A percentile compares a stretch with the other conserved stretches of the same genome.
phyloP scores from a whole-genome alignment of 2,888 invertebrate genomes.

The Endotricha flammealis region DNA sequence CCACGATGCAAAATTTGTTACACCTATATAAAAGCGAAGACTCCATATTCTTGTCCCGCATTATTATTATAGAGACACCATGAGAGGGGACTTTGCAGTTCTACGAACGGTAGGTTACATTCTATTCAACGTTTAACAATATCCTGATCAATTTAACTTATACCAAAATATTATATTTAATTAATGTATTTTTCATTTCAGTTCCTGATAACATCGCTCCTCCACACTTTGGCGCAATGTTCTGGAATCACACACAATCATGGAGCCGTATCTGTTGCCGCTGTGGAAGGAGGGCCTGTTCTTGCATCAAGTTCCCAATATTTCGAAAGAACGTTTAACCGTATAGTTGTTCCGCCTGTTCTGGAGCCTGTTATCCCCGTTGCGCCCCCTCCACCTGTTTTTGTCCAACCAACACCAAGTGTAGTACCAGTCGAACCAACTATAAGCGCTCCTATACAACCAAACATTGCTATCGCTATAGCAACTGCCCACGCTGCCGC shows the following conservation, averaged over 20 bases:
- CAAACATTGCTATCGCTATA: constrained; percentile 62
- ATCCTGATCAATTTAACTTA: too few species aligned
- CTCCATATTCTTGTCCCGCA: constrained; percentile 65
- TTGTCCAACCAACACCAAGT: constrained; percentile 24
- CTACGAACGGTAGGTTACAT: constrained; percentile 47
- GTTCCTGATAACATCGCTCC: constrained; percentile 44
- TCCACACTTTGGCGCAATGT: constrained; percentile 37
- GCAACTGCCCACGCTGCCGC: constrained; percentile 67
- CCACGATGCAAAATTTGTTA: constrained; percentile 74
- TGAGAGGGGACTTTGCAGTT: constrained; percentile 52
- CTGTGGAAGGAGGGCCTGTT: constrained; percentile 57
- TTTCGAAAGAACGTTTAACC: constrained; percentile 81
- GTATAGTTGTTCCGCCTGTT: constrained; percentile 49
- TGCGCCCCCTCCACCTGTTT: constrained; percentile 30
- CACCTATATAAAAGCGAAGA: constrained; percentile 74
- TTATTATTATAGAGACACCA: constrained; percentile 58
- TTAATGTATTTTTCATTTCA: constrained; percentile 27
- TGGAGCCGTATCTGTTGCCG: constrained; percentile 20
- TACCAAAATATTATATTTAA: too few species aligned
- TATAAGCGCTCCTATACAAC: constrained; percentile 37
- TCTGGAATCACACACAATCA: constrained; percentile 43
- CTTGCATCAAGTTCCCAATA: constrained; percentile 84
- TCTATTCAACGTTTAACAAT: too few species aligned
- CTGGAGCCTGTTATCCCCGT: constrained; percentile 30
- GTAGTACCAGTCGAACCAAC: constrained; percentile 25